Evolutionary conservation across 2,113 vertebrate species (phyloP).

Genomic region (Perca schrenkii): DNA sequence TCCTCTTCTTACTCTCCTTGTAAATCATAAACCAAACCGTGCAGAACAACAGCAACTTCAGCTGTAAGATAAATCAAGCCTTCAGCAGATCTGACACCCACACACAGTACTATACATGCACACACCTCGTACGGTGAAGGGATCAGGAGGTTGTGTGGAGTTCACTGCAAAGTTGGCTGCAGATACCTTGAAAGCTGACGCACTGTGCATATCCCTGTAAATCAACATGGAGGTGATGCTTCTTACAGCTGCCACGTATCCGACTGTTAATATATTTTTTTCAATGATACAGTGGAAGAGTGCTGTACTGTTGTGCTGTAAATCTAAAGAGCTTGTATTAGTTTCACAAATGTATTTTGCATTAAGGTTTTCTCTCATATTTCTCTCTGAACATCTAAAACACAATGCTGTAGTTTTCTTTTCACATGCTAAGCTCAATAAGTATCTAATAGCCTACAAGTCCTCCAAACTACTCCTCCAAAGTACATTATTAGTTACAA

Average conservation of each 20-base stretch:
- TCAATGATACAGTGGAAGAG: too few relatives aligned
- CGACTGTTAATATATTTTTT: not conserved
- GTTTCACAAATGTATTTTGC: too few relatives aligned
- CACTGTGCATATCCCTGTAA: not conserved
- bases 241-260: not conserved
- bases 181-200: not conserved
- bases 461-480: too few relatives aligned
- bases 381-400: too few relatives aligned
- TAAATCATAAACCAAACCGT: conserved; percentile 8
- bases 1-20: not conserved
- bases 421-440: too few relatives aligned
- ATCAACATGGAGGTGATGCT: not conserved
- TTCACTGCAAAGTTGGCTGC: conserved; percentile 17
- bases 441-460: too few relatives aligned
- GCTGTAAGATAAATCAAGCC: conserved; percentile 52
- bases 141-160: conserved; percentile 14
- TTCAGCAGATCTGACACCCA: conserved; percentile 19
- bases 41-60: conserved; percentile 24
- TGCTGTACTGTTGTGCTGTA: too few relatives aligned
- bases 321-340: too few relatives aligned
- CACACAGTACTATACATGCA: not conserved
- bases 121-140: not conserved
- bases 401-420: too few relatives aligned
- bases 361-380: too few relatives aligned
- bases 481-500: too few relatives aligned